A percentile compares a stretch with the other conserved stretches of the same genome.
phyloP scores from a whole-genome alignment of 2,888 invertebrate genomes.

The Stegana nigrithorax region DNA sequence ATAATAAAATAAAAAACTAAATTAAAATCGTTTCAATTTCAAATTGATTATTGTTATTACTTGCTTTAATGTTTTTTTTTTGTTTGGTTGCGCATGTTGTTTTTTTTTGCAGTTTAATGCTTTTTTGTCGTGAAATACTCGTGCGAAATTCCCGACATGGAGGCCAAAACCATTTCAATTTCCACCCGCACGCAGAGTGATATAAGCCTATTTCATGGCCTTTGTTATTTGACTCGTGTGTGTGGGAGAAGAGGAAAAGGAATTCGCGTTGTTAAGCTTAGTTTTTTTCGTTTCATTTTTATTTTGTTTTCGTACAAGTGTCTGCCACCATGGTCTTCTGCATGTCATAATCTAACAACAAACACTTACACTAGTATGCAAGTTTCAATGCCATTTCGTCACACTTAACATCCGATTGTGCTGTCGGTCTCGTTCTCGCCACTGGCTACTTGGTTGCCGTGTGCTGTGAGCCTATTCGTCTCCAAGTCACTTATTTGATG shows the following conservation, averaged over 20 bases:
- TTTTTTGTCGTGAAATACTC: constrained; percentile 52
- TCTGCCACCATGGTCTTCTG: too few relatives aligned
- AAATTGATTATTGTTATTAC: constrained; percentile 50
- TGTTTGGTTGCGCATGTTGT: constrained; percentile 33
- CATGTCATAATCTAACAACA: too few relatives aligned
- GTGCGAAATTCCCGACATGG: constrained; percentile 52
- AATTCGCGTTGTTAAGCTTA: too few relatives aligned
- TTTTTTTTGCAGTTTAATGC: constrained; percentile 39
- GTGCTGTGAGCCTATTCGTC: neutral
- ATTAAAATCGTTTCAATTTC: constrained; percentile 56
- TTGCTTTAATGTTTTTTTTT: constrained; percentile 39
- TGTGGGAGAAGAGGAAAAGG: too few relatives aligned
- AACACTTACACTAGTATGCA: too few relatives aligned
- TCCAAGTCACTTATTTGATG: constrained; percentile 9
- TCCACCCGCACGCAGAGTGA: constrained; percentile 43
- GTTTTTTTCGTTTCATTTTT: too few relatives aligned
- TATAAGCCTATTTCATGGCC: neutral
- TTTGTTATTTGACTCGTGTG: too few relatives aligned
- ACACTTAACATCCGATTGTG: neutral
- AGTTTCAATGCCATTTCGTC: too few relatives aligned
- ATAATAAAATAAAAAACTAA: constrained; percentile 33
- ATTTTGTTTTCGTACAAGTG: too few relatives aligned
- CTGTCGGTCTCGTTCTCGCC: neutral
- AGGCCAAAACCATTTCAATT: constrained; percentile 40
- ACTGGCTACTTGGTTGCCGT: neutral